Evolutionary conservation across 2,113 vertebrate species (phyloP).

Genomic region (Entomyzon cyanotis): DNA sequence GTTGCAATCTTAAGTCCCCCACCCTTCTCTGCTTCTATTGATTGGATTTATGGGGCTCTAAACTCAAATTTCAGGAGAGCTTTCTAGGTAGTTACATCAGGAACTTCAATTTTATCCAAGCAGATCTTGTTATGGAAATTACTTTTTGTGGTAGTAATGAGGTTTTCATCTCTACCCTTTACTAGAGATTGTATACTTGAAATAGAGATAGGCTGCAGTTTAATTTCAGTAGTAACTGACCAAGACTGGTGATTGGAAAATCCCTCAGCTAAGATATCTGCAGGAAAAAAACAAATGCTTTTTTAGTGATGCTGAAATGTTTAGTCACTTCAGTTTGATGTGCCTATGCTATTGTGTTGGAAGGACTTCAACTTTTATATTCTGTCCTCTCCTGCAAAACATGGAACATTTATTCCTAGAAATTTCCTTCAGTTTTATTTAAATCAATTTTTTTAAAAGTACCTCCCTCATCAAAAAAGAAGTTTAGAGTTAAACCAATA

Average conservation of each 20-base stretch:
- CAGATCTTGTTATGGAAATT: not conserved
- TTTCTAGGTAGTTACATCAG: not conserved
- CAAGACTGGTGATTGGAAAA: not conserved
- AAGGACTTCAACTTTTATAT: not conserved
- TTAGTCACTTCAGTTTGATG: not conserved
- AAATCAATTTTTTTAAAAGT: not conserved
- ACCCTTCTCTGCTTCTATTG: not conserved
- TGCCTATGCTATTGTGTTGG: not conserved
- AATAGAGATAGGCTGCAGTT: not conserved
- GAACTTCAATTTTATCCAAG: not conserved
- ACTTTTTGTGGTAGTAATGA: not conserved
- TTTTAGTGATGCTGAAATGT: not conserved
- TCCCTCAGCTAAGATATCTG: not conserved
- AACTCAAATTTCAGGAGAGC: not conserved
- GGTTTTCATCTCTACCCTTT: not conserved
- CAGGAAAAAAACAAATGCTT: not conserved
- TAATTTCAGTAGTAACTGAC: not conserved
- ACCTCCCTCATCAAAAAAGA: not conserved
- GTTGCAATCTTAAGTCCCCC: not conserved
- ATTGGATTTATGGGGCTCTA: not conserved
- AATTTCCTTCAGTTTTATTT: not conserved
- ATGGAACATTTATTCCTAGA: not conserved
- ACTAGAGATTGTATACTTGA: not conserved
- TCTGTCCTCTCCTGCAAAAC: not conserved
- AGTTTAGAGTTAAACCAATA: not conserved